These are phyloP conservation scores for Camelus bactrianus DNA, from an alignment of 2,113 vertebrate species.

Conservation along the genomic window DNA sequence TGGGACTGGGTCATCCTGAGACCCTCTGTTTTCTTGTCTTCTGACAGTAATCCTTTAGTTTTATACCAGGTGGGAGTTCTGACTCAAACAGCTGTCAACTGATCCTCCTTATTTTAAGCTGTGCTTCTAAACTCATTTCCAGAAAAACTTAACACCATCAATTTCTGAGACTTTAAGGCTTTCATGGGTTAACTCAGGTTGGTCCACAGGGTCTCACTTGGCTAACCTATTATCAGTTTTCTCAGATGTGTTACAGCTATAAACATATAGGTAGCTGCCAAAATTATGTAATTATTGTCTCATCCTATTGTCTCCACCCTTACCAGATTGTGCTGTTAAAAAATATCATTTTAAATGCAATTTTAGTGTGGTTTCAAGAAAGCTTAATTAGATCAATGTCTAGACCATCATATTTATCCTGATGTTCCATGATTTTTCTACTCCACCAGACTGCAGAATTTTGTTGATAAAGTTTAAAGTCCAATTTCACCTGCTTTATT, in stretches of 20 bases:
- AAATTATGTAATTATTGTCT: neutral
- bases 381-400: neutral
- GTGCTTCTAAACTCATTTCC: neutral
- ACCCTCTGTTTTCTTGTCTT: neutral
- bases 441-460: neutral
- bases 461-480: neutral
- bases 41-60: neutral
- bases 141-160: neutral
- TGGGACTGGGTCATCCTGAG: neutral
- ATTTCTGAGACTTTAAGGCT: neutral
- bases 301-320: neutral
- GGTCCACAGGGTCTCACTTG: neutral
- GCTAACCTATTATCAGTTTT: neutral
- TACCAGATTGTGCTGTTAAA: neutral
- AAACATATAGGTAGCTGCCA: neutral
- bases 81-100: neutral
- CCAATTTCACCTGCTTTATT: neutral
- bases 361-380: neutral
- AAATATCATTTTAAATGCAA: neutral
- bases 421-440: constrained; percentile 17
- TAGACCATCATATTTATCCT: neutral
- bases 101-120: neutral
- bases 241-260: neutral
- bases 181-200: neutral
- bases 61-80: neutral